phyloP scores from a whole-genome alignment of 2,888 invertebrate genomes.

The Mayetiola destructor region DNA sequence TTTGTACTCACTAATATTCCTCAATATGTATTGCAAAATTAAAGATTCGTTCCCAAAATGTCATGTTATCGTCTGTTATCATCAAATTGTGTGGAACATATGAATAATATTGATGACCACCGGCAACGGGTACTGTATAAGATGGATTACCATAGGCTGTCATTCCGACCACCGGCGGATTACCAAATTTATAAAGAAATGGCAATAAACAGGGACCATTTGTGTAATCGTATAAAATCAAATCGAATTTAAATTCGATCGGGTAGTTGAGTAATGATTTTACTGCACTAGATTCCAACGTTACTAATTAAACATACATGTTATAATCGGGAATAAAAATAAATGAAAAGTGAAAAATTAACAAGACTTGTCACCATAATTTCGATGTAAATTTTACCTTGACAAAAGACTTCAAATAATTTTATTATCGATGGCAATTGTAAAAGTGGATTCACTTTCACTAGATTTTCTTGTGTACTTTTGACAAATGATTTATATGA shows the following conservation, averaged over 20 bases:
- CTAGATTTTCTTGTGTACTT: neutral
- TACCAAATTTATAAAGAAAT: conserved; percentile 26
- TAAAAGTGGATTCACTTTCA: neutral
- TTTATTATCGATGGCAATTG: neutral
- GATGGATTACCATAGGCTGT: conserved; percentile 23
- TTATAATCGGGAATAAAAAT: too few species aligned
- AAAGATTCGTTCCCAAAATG: conserved; percentile 22
- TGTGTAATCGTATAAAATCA: conserved; percentile 28
- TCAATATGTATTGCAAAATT: conserved; percentile 21
- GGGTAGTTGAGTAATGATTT: conserved; percentile 24
- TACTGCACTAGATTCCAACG: conserved; percentile 21
- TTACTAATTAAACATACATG: neutral
- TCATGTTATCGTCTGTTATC: conserved; percentile 22
- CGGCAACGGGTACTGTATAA: conserved; percentile 21
- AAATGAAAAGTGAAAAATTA: too few species aligned
- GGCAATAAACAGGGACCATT: conserved; percentile 26
- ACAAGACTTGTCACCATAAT: too few species aligned
- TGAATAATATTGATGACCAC: conserved; percentile 24
- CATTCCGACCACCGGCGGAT: conserved; percentile 27
- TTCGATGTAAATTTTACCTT: neutral
- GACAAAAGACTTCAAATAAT: neutral
- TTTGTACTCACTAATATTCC: conserved; percentile 21
- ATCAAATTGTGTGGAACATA: conserved; percentile 22
- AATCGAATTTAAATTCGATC: conserved; percentile 26
- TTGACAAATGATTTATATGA: neutral